A percentile compares a stretch with the other conserved stretches of the same genome.
Conservation (phyloP, 2,888 invertebrate species). For the Papilio gigon region DNA sequence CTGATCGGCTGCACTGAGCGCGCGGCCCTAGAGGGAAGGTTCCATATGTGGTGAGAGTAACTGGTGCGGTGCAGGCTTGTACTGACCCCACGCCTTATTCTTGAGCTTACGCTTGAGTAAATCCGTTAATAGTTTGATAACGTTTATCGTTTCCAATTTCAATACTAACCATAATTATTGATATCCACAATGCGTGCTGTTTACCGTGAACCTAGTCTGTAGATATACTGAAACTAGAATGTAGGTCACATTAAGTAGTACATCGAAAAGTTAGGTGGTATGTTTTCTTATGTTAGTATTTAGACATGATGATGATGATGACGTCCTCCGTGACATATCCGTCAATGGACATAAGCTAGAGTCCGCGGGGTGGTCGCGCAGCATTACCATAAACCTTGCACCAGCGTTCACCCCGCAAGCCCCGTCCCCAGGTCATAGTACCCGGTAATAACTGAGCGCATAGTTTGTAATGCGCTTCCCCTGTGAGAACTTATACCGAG, state of each 20-base stretch:
- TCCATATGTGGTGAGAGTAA: too few species aligned
- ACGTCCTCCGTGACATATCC: too few species aligned
- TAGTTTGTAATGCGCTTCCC: conserved; percentile 14
- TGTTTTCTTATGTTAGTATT: conserved; percentile 8
- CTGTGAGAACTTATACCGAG: conserved; percentile 14
- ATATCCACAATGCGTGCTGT: neutral
- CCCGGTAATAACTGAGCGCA: conserved; percentile 28
- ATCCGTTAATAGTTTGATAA: neutral
- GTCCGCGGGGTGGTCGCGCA: conserved; percentile 65
- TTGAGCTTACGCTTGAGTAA: too few species aligned
- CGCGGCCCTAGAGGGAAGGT: too few species aligned
- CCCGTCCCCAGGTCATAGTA: conserved; percentile 33
- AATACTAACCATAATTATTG: neutral
- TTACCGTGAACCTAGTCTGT: neutral
- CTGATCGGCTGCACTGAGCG: too few species aligned
- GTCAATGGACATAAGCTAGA: too few species aligned
- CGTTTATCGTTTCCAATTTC: neutral
- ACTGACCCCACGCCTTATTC: too few species aligned
- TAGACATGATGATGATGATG: conserved; percentile 37
- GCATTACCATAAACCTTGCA: conserved; percentile 75
- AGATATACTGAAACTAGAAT: neutral
- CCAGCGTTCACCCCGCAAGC: conserved; percentile 54
- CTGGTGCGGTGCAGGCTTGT: too few species aligned
- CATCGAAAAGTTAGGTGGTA: conserved; percentile 11
- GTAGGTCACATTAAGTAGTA: too few species aligned